Evolutionary conservation across 2,797 vertebrate species (phyloP), one percentile per base, ranked within the genome.

Genomic region (Zalophus californianus): DNA sequence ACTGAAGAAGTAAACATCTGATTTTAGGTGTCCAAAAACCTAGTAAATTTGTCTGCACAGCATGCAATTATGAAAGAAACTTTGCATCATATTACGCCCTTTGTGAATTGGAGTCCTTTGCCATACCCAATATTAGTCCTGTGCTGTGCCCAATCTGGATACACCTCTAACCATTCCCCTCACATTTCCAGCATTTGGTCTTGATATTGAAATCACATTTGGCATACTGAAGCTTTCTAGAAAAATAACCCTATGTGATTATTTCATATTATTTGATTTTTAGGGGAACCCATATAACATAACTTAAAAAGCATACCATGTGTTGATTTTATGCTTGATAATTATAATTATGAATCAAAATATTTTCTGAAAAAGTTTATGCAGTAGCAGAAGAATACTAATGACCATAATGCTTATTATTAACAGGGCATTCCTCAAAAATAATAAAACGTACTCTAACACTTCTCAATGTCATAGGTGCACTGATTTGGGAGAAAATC

Each of bases 311-410:
- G 44, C 11, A 77, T 20, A 73, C 23, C 15, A 27, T 52, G 5
- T 60, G 14, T 77, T 78, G 35, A 90, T 91, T 93, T 96, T 87
- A 66, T 32, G 20, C 23, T 96, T 94, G 32, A 3, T 44, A 75
- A 64, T 84, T 93, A 73, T 85, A 83, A 90, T 41, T 7, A 84
- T 80, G 23, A 52, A 86, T 50, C 25, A 92, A 86, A 80, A 56
- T 60, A 27, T 77, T 62, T 60, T 73, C 27, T 75, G 32, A 79
- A 94, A 78, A 66, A 35, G 1, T 56, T 14, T 66, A 25, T 52
- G 10, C 5, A 14, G 14, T 91, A 84, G 35, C 10, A 90, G 27
- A 87, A 82, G 10, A 79, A 72, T 82, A 38, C 14, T 70, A 82
- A 86, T 77, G 41, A 52, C 9, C 50, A 38, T 70, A 64, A 72